phyloP scores from a whole-genome alignment of 2,797 vertebrate species.

The Falco rusticolus region DNA sequence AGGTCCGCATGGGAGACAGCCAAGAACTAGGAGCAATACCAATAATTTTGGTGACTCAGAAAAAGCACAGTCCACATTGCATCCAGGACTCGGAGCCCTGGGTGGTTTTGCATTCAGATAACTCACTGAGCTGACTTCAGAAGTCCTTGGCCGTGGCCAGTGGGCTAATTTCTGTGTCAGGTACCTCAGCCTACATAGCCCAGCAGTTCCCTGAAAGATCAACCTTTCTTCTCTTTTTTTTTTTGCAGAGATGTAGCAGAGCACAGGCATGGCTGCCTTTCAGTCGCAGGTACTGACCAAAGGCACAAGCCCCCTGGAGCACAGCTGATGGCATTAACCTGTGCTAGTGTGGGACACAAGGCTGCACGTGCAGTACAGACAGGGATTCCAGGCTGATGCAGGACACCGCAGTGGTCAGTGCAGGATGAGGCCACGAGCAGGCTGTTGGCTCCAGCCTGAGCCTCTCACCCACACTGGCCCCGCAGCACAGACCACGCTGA shows the following conservation, averaged over 20 bases:
- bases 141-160: neutral
- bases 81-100: neutral
- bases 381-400: accelerated
- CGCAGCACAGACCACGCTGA: neutral
- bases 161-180: neutral
- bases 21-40: neutral
- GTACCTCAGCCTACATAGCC: neutral
- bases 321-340: neutral
- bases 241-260: neutral
- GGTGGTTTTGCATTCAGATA: neutral
- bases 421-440: neutral
- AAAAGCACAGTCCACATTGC: neutral
- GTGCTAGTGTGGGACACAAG: accelerated
- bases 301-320: neutral
- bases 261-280: neutral
- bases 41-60: slow-evolving; percentile 18
- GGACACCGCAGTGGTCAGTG: accelerated
- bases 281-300: accelerated
- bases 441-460: neutral
- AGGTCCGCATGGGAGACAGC: neutral
- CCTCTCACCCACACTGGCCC: accelerated
- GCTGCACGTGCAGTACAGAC: accelerated
- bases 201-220: neutral
- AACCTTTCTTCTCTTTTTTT: neutral
- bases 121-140: neutral